A percentile compares a stretch with the other conserved stretches of the same genome.
Conservation (phyloP, 2,113 vertebrate species). For the Actenoides hombroni region DNA sequence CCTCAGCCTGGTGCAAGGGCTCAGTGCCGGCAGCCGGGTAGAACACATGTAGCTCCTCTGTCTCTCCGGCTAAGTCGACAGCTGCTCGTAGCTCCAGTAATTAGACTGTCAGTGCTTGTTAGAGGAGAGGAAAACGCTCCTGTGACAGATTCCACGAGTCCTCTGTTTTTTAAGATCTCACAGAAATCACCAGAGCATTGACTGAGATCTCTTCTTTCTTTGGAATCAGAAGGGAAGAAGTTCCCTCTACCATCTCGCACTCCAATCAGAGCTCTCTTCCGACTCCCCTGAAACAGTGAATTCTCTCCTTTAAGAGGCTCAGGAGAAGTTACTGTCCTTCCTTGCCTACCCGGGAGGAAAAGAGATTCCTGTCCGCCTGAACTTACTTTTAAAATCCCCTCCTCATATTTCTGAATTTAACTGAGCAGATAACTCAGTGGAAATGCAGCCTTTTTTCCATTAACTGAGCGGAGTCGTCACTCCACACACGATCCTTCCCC, state of each 20-base stretch:
- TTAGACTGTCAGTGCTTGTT: slow-evolving; percentile 99
- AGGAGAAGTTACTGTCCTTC: background rate
- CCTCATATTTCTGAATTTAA: background rate
- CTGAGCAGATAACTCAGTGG: background rate
- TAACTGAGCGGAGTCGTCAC: background rate
- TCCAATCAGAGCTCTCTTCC: slow-evolving; percentile 9
- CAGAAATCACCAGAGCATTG: slow-evolving; percentile 73
- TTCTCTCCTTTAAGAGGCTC: background rate
- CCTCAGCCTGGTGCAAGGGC: background rate
- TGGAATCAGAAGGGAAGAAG: slow-evolving; percentile 9
- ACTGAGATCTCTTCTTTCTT: slow-evolving; percentile 69
- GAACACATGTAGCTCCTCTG: slow-evolving; percentile 76
- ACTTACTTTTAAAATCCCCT: background rate
- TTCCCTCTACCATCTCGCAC: background rate
- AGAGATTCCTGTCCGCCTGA: background rate
- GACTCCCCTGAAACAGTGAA: background rate
- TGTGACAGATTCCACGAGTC: slow-evolving; percentile 89
- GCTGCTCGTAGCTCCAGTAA: slow-evolving; percentile 93
- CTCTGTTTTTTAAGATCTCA: slow-evolving; percentile 68
- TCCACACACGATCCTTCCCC: background rate
- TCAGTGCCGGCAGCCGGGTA: background rate
- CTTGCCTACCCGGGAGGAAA: background rate
- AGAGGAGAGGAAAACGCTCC: slow-evolving; percentile 84
- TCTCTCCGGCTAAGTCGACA: slow-evolving; percentile 87
- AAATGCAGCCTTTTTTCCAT: slow-evolving; percentile 12